Evolutionary conservation across 2,888 invertebrate species (phyloP), one percentile per base, ranked within the genome.

Genomic region (Stomorhina lunata): DNA sequence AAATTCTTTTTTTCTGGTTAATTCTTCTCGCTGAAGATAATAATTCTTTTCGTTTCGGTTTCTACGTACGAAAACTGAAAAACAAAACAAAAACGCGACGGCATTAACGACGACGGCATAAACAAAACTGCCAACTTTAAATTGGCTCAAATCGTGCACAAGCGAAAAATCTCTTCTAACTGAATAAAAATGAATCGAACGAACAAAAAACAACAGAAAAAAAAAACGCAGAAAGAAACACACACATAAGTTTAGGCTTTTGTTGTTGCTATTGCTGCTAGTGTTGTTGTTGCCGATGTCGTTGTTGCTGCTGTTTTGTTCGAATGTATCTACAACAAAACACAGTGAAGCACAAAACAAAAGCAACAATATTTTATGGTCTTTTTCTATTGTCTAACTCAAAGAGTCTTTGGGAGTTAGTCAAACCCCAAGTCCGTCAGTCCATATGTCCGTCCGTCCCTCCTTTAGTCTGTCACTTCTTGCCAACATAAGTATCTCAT

Each of bases 91-190:
- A 79, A 87, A 86, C 87, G 88, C 89, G 79, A 83, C 85, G 82
- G 80, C 81, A 85, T 81, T 83, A 86, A 77, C 78, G 83, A 83
- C 85, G 83, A 84, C 89, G 90, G 88, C 86, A 89, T 89, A 89
- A 89, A 90, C 90, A 89, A 89, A 90, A 89, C 89, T 89, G 89
- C 88, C 89, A 89, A 88, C 86, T 86, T 86, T 85, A 89, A 89
- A 89, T 89, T 90, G 90, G 89, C 89, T 89, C 89, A 88, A 89
- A 89, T 87, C 84, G 88, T 87, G 86, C 85, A 86, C 87, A 88
- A 87, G 88, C 89, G 86, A 88, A 80, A 88, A 88, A 88, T 88
- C 87, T 87, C 86, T 87, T 86, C 77, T 81, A 81, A 80, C 80
- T 83, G 77, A 80, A 80, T 17, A 37, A 37, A 43, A 7, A 15